phyloP scores from a whole-genome alignment of 2,797 vertebrate species.

The Enteromius viviparus region DNA sequence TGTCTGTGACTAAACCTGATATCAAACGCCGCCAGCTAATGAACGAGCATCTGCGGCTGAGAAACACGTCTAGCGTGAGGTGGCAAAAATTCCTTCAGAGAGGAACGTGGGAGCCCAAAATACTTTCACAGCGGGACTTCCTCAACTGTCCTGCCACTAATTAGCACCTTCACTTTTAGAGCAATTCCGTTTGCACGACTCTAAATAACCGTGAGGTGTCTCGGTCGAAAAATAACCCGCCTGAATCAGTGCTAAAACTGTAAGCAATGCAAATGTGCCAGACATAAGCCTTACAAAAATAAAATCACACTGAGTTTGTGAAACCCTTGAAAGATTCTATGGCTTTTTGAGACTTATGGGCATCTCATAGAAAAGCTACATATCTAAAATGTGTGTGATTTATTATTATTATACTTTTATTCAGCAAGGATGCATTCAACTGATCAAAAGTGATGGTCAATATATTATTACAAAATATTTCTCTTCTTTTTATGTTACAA shows the following conservation, averaged over 20 bases:
- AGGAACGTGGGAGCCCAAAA: constrained; percentile 20
- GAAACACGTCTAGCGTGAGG: constrained; percentile 15
- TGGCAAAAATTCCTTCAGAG: not conserved
- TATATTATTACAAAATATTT: not conserved
- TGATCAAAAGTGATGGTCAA: not conserved
- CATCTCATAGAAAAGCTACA: not conserved
- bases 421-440: not conserved
- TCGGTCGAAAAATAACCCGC: constrained; percentile 1
- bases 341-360: not conserved
- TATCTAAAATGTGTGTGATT: not conserved
- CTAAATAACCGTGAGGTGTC: constrained; percentile 40
- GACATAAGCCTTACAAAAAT: not conserved
- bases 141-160: constrained; percentile 29
- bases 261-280: not conserved
- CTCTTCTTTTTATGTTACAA: not conserved
- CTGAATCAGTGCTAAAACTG: constrained; percentile 4
- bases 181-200: not conserved
- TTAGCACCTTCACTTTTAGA: constrained; percentile 34
- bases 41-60: not conserved
- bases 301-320: not conserved
- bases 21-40: not conserved
- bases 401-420: not conserved
- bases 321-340: not conserved
- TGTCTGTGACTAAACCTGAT: constrained; percentile 2
- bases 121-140: constrained; percentile 13